Percentiles rank a stretch among this genome's conserved stretches.
Evolutionary conservation across 2,113 vertebrate species (phyloP).

Genomic region (Sceloporus undulatus): DNA sequence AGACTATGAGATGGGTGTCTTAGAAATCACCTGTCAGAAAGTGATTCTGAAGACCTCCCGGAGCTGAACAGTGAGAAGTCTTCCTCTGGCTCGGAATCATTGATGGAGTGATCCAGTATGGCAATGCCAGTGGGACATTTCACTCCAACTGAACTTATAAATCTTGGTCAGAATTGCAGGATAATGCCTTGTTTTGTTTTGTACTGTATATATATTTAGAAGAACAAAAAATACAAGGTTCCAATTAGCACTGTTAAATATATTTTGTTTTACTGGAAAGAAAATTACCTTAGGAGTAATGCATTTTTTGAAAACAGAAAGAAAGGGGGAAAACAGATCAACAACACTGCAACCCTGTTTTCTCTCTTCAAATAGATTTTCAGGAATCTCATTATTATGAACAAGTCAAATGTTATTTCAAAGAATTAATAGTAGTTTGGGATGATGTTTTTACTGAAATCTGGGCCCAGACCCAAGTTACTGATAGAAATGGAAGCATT

Average conservation of each 20-base stretch:
- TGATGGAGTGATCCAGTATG: too few relatives aligned
- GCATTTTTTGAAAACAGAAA: constrained; percentile 27
- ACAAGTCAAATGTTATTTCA: constrained; percentile 4
- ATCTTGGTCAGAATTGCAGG: background rate
- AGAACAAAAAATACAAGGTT: background rate
- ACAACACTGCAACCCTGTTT: background rate
- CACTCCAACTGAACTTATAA: too few relatives aligned
- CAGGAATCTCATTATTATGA: background rate
- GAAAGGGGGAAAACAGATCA: constrained; percentile 13
- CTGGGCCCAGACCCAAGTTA: background rate
- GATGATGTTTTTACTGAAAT: background rate
- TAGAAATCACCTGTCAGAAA: too few relatives aligned
- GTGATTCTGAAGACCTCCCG: too few relatives aligned
- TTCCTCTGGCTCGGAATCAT: too few relatives aligned
- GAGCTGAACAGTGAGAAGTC: too few relatives aligned
- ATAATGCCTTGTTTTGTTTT: constrained; percentile 19
- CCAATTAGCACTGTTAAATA: constrained; percentile 23
- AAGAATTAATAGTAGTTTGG: background rate
- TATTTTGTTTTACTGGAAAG: constrained; percentile 25
- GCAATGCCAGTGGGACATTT: too few relatives aligned
- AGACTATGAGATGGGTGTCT: too few relatives aligned
- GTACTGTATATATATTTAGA: background rate
- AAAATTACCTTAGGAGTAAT: constrained; percentile 36
- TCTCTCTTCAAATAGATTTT: constrained; percentile 6
- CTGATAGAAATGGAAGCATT: background rate